phyloP scores from a whole-genome alignment of 1,140 invertebrate genomes.

The Tetraneura akinire region DNA sequence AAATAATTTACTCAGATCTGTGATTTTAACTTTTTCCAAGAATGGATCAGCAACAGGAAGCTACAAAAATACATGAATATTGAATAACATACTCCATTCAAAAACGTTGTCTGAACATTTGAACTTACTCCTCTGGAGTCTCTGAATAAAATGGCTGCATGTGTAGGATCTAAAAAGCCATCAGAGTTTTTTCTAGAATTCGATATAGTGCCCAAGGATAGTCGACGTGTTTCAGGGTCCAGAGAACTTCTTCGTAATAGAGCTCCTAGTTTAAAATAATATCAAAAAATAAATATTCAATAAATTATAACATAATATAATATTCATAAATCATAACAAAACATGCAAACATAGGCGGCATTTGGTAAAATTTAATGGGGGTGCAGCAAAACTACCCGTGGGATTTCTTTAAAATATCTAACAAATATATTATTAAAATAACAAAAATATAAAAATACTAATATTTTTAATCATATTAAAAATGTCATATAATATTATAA shows the following conservation, averaged over 20 bases:
- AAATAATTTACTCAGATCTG: conserved; percentile 76
- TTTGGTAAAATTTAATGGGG: too few species aligned
- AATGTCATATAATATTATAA: too few species aligned
- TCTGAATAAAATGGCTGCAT: conserved; percentile 84
- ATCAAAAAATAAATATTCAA: conserved; percentile 23
- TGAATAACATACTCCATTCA: not conserved
- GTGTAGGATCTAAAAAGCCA: conserved; percentile 75
- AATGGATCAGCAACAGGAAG: conserved; percentile 86
- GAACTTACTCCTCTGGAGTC: conserved; percentile 84
- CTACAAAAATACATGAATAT: conserved; percentile 66
- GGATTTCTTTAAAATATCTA: too few species aligned
- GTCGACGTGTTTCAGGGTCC: conserved; percentile 72
- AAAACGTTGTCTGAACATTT: not conserved
- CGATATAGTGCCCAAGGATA: conserved; percentile 64
- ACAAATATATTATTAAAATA: too few species aligned
- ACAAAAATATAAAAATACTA: too few species aligned
- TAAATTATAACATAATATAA: too few species aligned
- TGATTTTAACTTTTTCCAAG: conserved; percentile 81
- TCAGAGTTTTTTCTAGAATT: conserved; percentile 67
- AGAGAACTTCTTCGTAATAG: conserved; percentile 69
- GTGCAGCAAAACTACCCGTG: too few species aligned
- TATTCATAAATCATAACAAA: too few species aligned
- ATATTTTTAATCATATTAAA: too few species aligned
- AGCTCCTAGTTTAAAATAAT: conserved; percentile 49
- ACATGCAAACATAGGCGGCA: too few species aligned